These are phyloP conservation scores for Clamator glandarius DNA, from an alignment of 2,797 vertebrate genomes.

Conservation along the genomic window DNA sequence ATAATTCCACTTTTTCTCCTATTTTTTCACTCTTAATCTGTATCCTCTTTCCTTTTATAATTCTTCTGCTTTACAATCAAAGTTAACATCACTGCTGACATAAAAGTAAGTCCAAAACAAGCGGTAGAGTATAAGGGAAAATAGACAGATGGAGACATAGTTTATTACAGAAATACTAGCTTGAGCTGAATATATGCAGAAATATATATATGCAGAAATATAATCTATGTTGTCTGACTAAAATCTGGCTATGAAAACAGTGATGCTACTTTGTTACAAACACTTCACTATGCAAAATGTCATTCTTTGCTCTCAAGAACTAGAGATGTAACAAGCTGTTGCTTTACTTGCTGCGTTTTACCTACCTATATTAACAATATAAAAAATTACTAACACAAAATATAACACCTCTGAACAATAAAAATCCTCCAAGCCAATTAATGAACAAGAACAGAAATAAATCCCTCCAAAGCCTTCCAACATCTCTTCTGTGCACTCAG, in stretches of 20 bases:
- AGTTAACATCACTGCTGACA: not conserved
- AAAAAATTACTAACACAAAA: not conserved
- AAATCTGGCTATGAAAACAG: not conserved
- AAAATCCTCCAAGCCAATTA: not conserved
- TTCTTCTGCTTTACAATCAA: not conserved
- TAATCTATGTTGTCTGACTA: not conserved
- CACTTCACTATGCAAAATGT: not conserved
- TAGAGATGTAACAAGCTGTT: not conserved
- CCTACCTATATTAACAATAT: not conserved
- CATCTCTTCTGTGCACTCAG: not conserved
- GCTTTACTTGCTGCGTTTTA: not conserved
- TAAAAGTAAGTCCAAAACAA: not conserved
- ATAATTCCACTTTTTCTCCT: not conserved
- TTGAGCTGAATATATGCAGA: not conserved
- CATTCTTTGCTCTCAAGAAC: not conserved
- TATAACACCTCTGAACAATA: accelerated
- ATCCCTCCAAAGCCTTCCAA: not conserved
- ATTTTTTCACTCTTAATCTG: not conserved
- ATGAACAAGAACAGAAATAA: not conserved
- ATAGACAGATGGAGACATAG: not conserved
- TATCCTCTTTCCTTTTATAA: not conserved
- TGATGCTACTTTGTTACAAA: not conserved
- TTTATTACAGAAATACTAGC: not conserved
- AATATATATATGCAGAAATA: not conserved
- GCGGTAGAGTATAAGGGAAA: not conserved